These are phyloP conservation scores for Lymantria monacha DNA, from an alignment of 2,888 invertebrate species.

Conservation along the genomic window DNA sequence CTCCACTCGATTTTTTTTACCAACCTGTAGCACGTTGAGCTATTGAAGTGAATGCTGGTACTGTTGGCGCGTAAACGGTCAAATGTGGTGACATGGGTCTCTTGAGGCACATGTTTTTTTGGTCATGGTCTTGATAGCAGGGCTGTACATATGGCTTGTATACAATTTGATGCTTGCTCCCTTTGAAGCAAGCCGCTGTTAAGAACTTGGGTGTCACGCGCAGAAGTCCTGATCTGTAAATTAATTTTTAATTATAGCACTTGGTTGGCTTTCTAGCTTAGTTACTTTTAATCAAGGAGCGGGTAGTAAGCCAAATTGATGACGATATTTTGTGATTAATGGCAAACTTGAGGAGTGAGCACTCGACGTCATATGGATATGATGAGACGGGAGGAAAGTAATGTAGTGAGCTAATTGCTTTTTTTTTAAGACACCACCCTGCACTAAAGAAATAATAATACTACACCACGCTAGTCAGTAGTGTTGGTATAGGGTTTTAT, in stretches of 20 bases:
- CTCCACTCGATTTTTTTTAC: neutral
- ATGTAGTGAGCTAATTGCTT: too few relatives aligned
- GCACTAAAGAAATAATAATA: too few relatives aligned
- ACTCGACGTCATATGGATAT: too few relatives aligned
- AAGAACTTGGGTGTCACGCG: neutral
- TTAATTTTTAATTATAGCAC: neutral
- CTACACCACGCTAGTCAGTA: too few relatives aligned
- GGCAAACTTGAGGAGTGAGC: too few relatives aligned
- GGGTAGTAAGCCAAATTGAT: too few relatives aligned
- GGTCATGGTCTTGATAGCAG: conserved; percentile 79
- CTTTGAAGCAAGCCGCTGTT: conserved; percentile 1
- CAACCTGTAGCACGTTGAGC: conserved; percentile 89
- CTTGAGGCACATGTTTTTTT: conserved; percentile 87
- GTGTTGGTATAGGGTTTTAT: too few relatives aligned
- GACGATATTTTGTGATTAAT: too few relatives aligned
- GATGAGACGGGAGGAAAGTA: too few relatives aligned
- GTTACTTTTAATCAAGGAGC: too few relatives aligned
- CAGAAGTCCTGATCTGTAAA: neutral
- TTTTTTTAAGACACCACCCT: too few relatives aligned
- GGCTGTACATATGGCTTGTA: conserved; percentile 46
- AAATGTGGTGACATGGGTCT: conserved; percentile 94
- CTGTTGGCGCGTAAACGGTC: conserved; percentile 88
- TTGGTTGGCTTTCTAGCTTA: too few relatives aligned
- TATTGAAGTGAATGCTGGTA: conserved; percentile 91
- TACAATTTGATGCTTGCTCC: conserved; percentile 30